phyloP scores from a whole-genome alignment of 2,888 invertebrate species.

The Ochropleura plecta region DNA sequence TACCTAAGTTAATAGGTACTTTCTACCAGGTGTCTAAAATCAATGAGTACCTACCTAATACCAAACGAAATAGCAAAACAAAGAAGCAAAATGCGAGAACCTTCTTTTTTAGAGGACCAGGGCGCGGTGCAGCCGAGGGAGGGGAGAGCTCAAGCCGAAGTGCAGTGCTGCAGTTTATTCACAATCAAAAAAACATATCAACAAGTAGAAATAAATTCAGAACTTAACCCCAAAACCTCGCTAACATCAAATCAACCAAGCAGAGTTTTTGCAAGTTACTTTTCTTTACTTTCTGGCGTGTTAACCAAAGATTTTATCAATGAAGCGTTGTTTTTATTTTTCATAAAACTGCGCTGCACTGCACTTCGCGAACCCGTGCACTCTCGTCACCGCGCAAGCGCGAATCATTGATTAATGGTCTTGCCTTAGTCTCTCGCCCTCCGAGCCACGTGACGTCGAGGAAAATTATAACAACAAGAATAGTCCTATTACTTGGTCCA shows the following conservation, averaged over 20 bases:
- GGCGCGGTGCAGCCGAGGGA: no score
- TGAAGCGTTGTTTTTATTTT: not conserved
- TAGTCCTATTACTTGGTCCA: not conserved
- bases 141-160: not conserved
- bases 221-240: not conserved
- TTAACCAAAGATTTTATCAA: not conserved
- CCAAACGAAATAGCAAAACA: not conserved
- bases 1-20: not conserved
- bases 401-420: conserved; percentile 50
- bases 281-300: no score
- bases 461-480: conserved; percentile 28
- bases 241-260: not conserved
- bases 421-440: conserved; percentile 31
- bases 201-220: conserved; percentile 10
- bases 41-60: not conserved
- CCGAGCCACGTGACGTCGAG: conserved; percentile 27
- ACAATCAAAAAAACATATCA: conserved; percentile 3
- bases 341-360: conserved; percentile 29
- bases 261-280: not conserved
- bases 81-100: not conserved
- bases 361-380: conserved; percentile 31
- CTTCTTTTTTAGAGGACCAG: not conserved
- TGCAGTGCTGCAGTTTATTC: conserved; percentile 38
- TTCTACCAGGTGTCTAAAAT: not conserved
- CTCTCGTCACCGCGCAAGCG: conserved; percentile 25